Base-by-base conservation (phyloP, 2,888 invertebrate species). In the Autographa pulchrina region DNA sequence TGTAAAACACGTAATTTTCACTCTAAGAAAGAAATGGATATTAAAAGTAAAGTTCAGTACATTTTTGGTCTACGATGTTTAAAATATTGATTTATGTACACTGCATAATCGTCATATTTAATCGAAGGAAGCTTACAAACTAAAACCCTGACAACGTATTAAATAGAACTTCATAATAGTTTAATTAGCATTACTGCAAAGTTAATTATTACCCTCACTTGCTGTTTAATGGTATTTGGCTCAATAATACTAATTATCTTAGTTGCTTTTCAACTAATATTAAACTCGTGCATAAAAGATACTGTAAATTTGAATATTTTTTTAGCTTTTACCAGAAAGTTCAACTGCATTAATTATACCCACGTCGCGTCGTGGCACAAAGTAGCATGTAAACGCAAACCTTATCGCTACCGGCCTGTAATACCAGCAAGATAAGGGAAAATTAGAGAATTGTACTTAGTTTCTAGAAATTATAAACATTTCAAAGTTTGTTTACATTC, bases 1-100 rank as follows among this genome's bases (percentile, higher is more conserved):
- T 38, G 60, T 35, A 62, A 18, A 60, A 65, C 70, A 61, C 54
- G 63, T 43, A 38, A 70, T 75, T 56, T 75, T 48, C 2, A n/a
- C 18, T 62, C 59, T n/a, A 32, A 59, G 48, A 62, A 4, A 41
- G n/a, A 18, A 20, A 43, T 16, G 13, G 16, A 16, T 16, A 43
- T 43, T 43, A 43, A 43, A 43, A 16, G 43, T 43, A 14, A 5
- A 6, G 48, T 48, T 8, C 25, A 48, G 48, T 48, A 14, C n/a
- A 48, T 8, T 48, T 25, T 2, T 25, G 1, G 25, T 25, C 25
- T 25, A 25, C 25, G 25, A 25, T 25, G 25, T 25, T n/a, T 25
- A 25, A 25, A 25, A 25, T 1, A 25, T 25, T 3, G 3, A 25
- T 25, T 25, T 2, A 2, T 25, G 25, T 25, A 2, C 25, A 25